Base-by-base conservation (phyloP, 35 echinoderm and acorn worm species). In the Patiria miniata region DNA sequence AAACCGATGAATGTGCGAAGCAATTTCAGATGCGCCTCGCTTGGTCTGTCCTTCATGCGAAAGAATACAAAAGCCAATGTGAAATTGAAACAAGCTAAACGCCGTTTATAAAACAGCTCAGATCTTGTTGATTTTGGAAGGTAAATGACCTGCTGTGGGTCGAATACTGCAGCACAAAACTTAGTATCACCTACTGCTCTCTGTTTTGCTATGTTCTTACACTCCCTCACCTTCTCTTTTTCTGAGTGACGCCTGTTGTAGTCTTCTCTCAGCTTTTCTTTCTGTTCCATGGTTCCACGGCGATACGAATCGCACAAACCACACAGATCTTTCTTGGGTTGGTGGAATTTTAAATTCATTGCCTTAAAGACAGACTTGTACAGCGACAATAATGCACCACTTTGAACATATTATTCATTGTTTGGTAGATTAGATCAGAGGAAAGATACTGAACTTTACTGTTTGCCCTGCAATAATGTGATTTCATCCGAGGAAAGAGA, bases 121-220 rank as follows among this genome's bases (percentile, higher is more conserved):
- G 56, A 80, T 16, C 89, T 44, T 3, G 47, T 3, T 19, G 89
- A 88, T 77, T 87, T 78, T 82, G 89, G 89, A 14, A 95, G 16
- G 53, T 95, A 95, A 26, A 95, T 47, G 0, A 95, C 93, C 77
- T 95, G 93, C 37, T 95, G 88, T 19, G 90, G 51, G 36, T 90
- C 93, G 57, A 95, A 95, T 12, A 82, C 51, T 37, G 80, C 53
- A 28, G 80, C 73, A 8, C 8, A 0, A 40, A 52, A 23, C 0
- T 37, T 29, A 4, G 28, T 7, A 17, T 80, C 29, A 8, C 19
- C 38, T 1, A 17, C 1, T 39, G 92, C 33, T 32, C 9, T 61
- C 29, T 40, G 23, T 29, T 85, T 86, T 12, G 59, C 44, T 10
- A 18, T 60, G 52, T 86, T 26, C 40, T 91, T 87, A 12, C 54